Conservation (phyloP, 1,140 invertebrate genomes). For the Drosophila sturtevanti region DNA sequence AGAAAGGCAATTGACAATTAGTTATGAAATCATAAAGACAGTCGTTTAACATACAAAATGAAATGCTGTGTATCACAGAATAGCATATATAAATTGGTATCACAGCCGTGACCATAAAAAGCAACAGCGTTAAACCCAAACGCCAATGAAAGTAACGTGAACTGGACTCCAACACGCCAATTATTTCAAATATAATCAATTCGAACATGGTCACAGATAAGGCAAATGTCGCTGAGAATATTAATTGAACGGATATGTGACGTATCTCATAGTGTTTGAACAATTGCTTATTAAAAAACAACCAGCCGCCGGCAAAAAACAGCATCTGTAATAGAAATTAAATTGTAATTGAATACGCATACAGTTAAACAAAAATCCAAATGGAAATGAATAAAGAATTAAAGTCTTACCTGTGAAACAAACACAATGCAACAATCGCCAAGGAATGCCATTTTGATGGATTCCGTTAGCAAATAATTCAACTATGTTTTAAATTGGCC, state of each 20-base stretch:
- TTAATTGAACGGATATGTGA: slow-evolving; percentile 95
- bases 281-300: slow-evolving; percentile 99
- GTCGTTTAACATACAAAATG: slow-evolving; percentile 90
- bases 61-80: slow-evolving; percentile 95
- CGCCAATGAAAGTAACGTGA: slow-evolving; percentile 99
- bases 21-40: not conserved
- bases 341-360: not conserved
- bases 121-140: slow-evolving; percentile 93
- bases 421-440: slow-evolving; percentile 88
- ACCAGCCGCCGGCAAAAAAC: slow-evolving; percentile 98
- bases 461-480: slow-evolving; percentile 29
- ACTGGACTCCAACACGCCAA: slow-evolving; percentile 95
- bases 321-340: slow-evolving; percentile 86
- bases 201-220: slow-evolving; percentile 99
- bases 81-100: slow-evolving; percentile 99
- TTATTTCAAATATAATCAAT: slow-evolving; percentile 99
- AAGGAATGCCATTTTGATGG: slow-evolving; percentile 85
- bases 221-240: slow-evolving; percentile 98
- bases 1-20: slow-evolving; percentile 31
- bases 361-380: not conserved
- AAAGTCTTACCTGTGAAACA: slow-evolving; percentile 85
- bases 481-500: slow-evolving; percentile 21
- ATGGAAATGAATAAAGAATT: not conserved
- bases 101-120: slow-evolving; percentile 97
- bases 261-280: slow-evolving; percentile 99